A percentile compares a stretch with the other conserved stretches of the same genome.
phyloP scores from a whole-genome alignment of 2,797 vertebrate species.

The Acanthurus lineatus region DNA sequence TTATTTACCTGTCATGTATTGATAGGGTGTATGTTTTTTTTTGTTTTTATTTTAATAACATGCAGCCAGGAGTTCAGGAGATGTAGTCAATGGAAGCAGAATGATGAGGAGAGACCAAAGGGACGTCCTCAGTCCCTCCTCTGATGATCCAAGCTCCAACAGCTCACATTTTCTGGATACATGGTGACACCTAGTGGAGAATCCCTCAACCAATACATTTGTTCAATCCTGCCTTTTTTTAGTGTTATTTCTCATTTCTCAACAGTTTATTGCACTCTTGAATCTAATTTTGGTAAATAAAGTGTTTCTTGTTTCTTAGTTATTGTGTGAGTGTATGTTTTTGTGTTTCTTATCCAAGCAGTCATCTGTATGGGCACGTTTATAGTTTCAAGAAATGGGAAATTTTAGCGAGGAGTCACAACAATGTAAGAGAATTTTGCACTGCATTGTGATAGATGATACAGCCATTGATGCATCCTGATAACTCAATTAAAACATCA shows the following conservation, averaged over 20 bases:
- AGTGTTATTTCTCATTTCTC: background rate
- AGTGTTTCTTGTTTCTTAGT: constrained; percentile 6
- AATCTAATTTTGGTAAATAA: constrained; percentile 51
- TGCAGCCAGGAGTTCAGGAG: constrained; percentile 63
- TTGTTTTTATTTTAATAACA: no score
- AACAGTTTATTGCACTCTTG: background rate
- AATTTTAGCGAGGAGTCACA: background rate
- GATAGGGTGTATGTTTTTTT: background rate
- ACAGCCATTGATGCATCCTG: background rate
- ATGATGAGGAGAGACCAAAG: constrained; percentile 85
- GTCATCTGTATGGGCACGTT: background rate
- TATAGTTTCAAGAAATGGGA: no score
- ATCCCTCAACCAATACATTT: constrained; percentile 27
- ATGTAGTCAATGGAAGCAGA: constrained; percentile 72
- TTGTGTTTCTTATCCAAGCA: background rate
- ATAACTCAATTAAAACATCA: background rate
- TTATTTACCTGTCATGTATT: background rate
- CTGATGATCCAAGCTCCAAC: constrained; percentile 79
- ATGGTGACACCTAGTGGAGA: constrained; percentile 71
- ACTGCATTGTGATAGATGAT: background rate
- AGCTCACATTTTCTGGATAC: constrained; percentile 49
- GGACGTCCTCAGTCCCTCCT: constrained; percentile 80
- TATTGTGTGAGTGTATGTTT: background rate
- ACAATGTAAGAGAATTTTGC: background rate
- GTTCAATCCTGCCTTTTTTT: constrained; percentile 14